Evolutionary conservation across 2,888 invertebrate species (phyloP).

Genomic region (Brenthis ino): DNA sequence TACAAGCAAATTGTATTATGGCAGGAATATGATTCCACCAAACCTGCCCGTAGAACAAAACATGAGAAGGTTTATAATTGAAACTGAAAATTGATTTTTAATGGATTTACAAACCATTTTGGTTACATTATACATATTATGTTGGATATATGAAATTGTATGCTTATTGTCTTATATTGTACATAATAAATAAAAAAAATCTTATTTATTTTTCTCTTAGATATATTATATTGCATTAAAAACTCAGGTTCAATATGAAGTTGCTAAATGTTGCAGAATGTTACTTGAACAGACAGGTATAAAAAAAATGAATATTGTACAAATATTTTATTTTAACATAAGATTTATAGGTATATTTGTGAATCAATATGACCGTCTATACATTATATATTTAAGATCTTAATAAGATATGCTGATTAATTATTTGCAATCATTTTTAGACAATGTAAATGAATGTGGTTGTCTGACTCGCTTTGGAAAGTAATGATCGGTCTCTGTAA

Average conservation of each 20-base stretch:
- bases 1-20: slow-evolving; percentile 63
- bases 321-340: too few species aligned
- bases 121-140: background rate
- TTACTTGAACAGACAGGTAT: too few species aligned
- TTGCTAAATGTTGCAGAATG: too few species aligned
- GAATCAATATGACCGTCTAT: too few species aligned
- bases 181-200: too few species aligned
- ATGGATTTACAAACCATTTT: background rate
- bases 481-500: slow-evolving; percentile 23
- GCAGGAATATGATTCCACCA: slow-evolving; percentile 55
- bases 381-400: too few species aligned
- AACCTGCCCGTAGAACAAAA: slow-evolving; percentile 62
- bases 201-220: too few species aligned
- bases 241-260: too few species aligned
- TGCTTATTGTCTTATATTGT: slow-evolving; percentile 6
- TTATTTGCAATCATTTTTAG: background rate
- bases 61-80: slow-evolving; percentile 47
- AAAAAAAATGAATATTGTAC: too few species aligned
- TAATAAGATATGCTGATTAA: background rate
- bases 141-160: background rate
- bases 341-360: too few species aligned
- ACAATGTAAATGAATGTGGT: slow-evolving; percentile 6
- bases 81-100: slow-evolving; percentile 28
- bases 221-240: too few species aligned
- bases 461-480: slow-evolving; percentile 14